phyloP scores from a whole-genome alignment of 2,113 vertebrate genomes.

The Tylochromis polylepis region DNA sequence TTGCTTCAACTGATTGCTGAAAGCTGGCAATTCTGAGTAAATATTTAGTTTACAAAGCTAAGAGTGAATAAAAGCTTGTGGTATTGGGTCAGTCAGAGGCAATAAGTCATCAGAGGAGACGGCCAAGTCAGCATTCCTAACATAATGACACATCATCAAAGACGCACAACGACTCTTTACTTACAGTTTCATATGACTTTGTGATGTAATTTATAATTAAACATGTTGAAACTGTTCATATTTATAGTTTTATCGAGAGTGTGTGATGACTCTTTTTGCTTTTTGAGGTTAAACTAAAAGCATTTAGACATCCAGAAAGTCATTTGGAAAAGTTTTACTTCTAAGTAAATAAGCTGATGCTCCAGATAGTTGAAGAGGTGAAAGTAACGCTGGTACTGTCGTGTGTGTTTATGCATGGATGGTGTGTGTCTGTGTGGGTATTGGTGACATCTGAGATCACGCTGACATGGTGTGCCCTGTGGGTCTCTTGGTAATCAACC shows the following conservation, averaged over 20 bases:
- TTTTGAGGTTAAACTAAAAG: background rate
- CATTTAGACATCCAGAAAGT: background rate
- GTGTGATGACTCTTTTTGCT: background rate
- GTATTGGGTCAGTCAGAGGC: background rate
- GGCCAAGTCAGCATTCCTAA: background rate
- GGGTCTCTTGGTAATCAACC: slow-evolving; percentile 6
- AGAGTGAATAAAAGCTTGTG: background rate
- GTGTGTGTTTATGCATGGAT: background rate
- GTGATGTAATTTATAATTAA: background rate
- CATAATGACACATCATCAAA: background rate
- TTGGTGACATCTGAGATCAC: slow-evolving; percentile 21
- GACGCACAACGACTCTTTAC: background rate
- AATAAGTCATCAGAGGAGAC: background rate
- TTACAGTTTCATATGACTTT: background rate
- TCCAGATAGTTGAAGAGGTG: background rate
- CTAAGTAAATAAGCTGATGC: background rate
- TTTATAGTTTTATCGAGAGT: background rate
- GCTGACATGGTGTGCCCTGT: slow-evolving; percentile 18
- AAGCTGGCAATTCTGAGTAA: background rate
- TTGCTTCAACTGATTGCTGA: background rate
- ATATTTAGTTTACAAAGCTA: slow-evolving; percentile 4
- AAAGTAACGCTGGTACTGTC: background rate
- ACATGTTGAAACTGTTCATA: background rate
- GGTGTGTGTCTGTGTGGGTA: background rate
- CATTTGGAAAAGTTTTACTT: background rate